phyloP scores from a whole-genome alignment of 30 jellyfish, hydroid and myxozoan species.

The Nemopilema nomurai region DNA sequence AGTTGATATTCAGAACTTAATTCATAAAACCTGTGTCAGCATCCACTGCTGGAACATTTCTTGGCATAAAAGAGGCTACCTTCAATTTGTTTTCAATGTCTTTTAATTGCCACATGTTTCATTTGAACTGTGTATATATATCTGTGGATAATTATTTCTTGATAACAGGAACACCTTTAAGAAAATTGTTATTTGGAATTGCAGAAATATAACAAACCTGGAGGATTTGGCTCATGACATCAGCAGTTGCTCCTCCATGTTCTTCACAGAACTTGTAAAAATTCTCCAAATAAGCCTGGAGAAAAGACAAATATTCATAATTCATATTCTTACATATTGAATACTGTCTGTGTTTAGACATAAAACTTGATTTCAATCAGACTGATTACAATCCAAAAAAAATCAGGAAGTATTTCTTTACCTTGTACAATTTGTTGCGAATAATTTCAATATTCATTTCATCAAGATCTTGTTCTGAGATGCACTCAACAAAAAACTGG shows the following conservation, averaged over 20 bases:
- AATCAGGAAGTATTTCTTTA: neutral
- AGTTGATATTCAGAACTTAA: too few species aligned
- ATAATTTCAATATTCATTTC: conserved; percentile 97
- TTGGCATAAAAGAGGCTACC: too few species aligned
- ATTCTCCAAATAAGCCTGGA: conserved; percentile 93
- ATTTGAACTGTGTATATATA: too few species aligned
- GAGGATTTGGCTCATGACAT: conserved; percentile 85
- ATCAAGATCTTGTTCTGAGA: conserved; percentile 98
- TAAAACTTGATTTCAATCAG: neutral
- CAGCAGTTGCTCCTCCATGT: conserved; percentile 96
- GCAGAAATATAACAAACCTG: conserved; percentile 64
- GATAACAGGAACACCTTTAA: too few species aligned
- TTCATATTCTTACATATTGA: too few species aligned
- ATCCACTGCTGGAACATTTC: too few species aligned
- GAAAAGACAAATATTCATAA: too few species aligned
- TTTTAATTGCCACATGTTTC: too few species aligned
- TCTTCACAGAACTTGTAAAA: conserved; percentile 73
- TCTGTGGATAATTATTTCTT: neutral
- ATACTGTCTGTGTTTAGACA: neutral
- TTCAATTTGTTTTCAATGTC: too few species aligned
- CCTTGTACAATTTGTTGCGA: conserved; percentile 92
- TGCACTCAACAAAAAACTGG: conserved; percentile 91
- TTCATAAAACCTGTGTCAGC: too few species aligned
- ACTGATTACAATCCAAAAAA: neutral
- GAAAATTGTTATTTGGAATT: neutral